A percentile compares a stretch with the other conserved stretches of the same genome.
These are phyloP conservation scores for Apostichopus leukothele DNA, from an alignment of 53 echinoderm and acorn worm genomes.

Conservation along the genomic window DNA sequence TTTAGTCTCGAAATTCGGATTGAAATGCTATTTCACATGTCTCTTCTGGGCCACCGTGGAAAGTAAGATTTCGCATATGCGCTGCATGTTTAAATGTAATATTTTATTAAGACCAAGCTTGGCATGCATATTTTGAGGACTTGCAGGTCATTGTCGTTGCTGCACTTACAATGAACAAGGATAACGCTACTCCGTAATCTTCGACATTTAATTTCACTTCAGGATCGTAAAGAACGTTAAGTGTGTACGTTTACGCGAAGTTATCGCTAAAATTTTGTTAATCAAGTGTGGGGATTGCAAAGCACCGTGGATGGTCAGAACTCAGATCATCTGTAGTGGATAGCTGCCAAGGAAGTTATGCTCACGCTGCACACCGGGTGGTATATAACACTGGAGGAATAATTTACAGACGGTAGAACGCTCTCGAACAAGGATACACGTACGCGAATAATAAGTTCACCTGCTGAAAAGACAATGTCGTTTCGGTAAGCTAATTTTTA, in stretches of 20 bases:
- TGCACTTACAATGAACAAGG: no score
- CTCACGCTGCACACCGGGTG: no score
- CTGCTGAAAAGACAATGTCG: neutral
- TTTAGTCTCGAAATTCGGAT: no score
- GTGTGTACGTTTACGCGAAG: neutral
- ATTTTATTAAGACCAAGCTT: neutral
- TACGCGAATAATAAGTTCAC: no score
- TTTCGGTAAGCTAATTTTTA: neutral
- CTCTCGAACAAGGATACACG: no score
- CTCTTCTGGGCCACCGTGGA: no score
- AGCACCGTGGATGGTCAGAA: neutral
- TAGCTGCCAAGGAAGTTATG: neutral
- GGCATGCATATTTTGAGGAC: neutral
- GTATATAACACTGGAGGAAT: no score
- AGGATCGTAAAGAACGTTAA: neutral
- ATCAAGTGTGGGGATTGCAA: neutral
- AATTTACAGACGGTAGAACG: no score
- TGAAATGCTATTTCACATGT: no score
- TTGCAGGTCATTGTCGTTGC: neutral
- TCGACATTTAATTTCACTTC: slow-evolving; percentile 11
- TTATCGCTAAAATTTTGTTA: neutral
- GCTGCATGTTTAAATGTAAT: no score
- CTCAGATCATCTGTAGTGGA: slow-evolving; percentile 5
- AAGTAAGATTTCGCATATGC: no score
- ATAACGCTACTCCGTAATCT: neutral